phyloP scores from a whole-genome alignment of 2,113 vertebrate species.

The Panthera uncia region DNA sequence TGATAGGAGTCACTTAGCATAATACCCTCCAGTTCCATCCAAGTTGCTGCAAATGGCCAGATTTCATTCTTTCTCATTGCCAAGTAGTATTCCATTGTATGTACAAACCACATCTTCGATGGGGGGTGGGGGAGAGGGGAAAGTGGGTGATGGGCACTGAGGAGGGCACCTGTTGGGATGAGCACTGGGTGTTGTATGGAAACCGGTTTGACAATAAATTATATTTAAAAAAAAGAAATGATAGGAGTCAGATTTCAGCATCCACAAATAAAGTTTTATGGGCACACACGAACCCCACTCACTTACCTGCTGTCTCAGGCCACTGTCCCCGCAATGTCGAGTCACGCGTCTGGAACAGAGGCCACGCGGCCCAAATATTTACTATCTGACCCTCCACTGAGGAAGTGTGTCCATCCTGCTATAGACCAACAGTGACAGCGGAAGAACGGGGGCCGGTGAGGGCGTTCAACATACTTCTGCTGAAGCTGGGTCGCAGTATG shows the following conservation, averaged over 20 bases:
- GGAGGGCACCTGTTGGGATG: too few relatives aligned
- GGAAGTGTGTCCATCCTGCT: accelerated
- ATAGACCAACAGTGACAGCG: accelerated
- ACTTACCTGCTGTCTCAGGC: not conserved
- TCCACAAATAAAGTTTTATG: not conserved
- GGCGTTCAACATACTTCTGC: accelerated
- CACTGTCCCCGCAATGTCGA: accelerated
- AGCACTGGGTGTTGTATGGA: too few relatives aligned
- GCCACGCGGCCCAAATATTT: accelerated
- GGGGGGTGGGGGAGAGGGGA: too few relatives aligned
- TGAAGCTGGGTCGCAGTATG: accelerated
- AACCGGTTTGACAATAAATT: too few relatives aligned
- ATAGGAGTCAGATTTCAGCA: accelerated
- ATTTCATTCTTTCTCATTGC: too few relatives aligned
- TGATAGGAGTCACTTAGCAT: not conserved
- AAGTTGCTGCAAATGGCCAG: too few relatives aligned
- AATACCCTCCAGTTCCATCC: too few relatives aligned
- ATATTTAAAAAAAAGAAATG: not conserved
- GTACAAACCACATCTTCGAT: too few relatives aligned
- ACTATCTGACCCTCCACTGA: accelerated
- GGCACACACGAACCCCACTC: accelerated
- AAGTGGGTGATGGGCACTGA: too few relatives aligned
- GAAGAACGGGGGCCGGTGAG: accelerated
- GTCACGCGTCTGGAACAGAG: accelerated
- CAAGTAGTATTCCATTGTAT: too few relatives aligned